These are phyloP conservation scores for Pocillopora grandis DNA, from an alignment of 92 coral and sea anemone genomes.

Conservation along the genomic window DNA sequence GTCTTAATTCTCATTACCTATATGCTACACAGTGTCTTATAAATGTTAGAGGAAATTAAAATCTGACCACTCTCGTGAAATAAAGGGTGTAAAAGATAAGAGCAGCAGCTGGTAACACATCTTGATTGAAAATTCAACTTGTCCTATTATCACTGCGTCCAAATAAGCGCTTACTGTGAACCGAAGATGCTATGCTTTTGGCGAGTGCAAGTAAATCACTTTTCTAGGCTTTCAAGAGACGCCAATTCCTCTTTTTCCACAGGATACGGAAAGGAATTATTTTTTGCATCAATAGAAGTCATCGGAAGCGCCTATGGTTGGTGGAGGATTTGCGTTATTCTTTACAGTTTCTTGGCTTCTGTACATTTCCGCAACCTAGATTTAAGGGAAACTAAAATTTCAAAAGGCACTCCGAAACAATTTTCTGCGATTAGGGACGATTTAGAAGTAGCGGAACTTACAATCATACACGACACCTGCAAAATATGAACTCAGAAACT, in stretches of 20 bases:
- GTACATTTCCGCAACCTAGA: slow-evolving; percentile 95
- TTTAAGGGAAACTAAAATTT: not conserved
- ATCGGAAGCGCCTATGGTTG: slow-evolving; percentile 61
- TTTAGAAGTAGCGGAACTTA: too few relatives aligned
- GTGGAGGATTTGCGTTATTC: slow-evolving; percentile 68
- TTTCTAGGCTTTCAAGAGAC: not conserved
- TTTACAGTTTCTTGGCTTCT: slow-evolving; percentile 97
- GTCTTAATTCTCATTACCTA: too few relatives aligned
- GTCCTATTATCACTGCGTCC: too few relatives aligned
- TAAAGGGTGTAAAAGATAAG: too few relatives aligned
- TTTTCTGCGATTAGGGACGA: not conserved
- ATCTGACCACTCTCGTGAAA: too few relatives aligned
- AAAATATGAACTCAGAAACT: too few relatives aligned
- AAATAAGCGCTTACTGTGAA: not conserved
- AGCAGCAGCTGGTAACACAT: too few relatives aligned
- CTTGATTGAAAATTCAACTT: too few relatives aligned
- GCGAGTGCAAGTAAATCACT: too few relatives aligned
- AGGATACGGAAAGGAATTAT: not conserved
- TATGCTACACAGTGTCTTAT: too few relatives aligned
- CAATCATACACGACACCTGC: too few relatives aligned
- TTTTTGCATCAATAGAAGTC: slow-evolving; percentile 75
- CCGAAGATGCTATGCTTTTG: not conserved
- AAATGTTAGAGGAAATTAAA: too few relatives aligned
- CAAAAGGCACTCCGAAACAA: not conserved
- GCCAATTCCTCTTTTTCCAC: not conserved